Evolutionary conservation across 2,888 invertebrate species (phyloP).

Genomic region (Rugalucina vietnamica): DNA sequence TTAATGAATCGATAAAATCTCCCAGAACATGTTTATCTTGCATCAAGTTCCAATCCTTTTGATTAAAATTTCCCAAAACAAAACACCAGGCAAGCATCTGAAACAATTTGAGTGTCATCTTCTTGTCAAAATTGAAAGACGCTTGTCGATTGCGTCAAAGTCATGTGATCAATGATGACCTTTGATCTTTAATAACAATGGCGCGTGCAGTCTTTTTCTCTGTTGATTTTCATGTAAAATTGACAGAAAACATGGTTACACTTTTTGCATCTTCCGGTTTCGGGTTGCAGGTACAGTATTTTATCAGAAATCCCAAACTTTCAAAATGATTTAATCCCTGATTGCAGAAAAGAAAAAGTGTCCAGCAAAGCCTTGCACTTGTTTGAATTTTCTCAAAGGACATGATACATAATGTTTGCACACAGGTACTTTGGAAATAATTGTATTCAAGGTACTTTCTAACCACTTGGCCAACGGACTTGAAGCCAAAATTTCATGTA

Average conservation of each 20-base stretch:
- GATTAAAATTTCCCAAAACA: conserved; percentile 54
- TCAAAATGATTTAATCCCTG: no score
- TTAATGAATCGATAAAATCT: conserved; percentile 57
- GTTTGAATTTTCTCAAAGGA: no score
- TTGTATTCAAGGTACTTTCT: no score
- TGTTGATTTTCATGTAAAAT: background rate
- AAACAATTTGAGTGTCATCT: conserved; percentile 55
- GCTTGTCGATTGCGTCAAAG: conserved; percentile 51
- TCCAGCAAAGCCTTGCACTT: no score
- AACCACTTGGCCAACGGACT: no score
- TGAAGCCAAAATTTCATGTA: no score
- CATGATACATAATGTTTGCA: no score
- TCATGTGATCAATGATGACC: conserved; percentile 21
- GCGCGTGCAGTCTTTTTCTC: background rate
- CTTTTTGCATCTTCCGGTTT: background rate
- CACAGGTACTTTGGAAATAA: no score
- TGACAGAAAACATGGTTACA: background rate
- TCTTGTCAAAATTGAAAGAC: conserved; percentile 47
- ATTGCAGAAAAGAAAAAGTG: no score
- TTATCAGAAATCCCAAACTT: no score
- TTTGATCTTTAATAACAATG: conserved; percentile 10
- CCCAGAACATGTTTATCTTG: conserved; percentile 57
- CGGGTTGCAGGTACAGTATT: no score
- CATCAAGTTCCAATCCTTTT: conserved; percentile 51
- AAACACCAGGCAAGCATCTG: conserved; percentile 56